These are phyloP conservation scores for Scelioninae gen. 2 DNA, from an alignment of 2,888 invertebrate species.

Conservation along the genomic window DNA sequence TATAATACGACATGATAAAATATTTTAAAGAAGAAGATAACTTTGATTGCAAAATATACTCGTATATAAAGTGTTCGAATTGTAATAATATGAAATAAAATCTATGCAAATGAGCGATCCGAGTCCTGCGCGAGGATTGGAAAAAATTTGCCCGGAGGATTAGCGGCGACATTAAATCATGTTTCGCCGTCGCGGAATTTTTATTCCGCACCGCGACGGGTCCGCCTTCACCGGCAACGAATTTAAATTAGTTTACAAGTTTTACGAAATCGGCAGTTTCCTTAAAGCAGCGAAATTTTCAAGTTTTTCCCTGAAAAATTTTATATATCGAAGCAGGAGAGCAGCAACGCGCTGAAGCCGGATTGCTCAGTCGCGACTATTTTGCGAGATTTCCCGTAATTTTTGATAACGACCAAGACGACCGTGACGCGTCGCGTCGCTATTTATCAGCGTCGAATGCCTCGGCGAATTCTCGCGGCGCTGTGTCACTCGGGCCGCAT, in stretches of 20 bases:
- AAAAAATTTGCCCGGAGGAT: too few species aligned
- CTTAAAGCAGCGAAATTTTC: conserved; percentile 77
- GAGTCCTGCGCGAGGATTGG: too few species aligned
- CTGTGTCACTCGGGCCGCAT: conserved; percentile 12
- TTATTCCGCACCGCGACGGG: neutral
- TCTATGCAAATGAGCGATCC: too few species aligned
- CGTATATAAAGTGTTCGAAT: too few species aligned
- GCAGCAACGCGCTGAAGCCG: conserved; percentile 72
- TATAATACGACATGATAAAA: too few species aligned
- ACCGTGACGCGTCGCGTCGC: conserved; percentile 41
- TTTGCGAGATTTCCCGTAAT: conserved; percentile 66
- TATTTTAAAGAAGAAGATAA: too few species aligned
- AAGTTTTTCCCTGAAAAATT: conserved; percentile 79
- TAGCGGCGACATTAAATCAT: too few species aligned
- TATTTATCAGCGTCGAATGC: conserved; percentile 36
- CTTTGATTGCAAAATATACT: too few species aligned
- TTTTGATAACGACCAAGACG: conserved; percentile 57
- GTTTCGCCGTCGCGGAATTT: neutral
- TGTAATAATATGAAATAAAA: too few species aligned
- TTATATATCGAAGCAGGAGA: conserved; percentile 78
- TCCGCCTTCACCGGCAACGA: conserved; percentile 2
- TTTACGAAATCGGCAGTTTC: conserved; percentile 70
- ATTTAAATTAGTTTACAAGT: conserved; percentile 58
- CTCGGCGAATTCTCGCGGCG: conserved; percentile 5
- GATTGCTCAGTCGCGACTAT: conserved; percentile 68